Evolutionary conservation across 2,113 vertebrate species (phyloP).

Genomic region (Cynopterus brachyotis): DNA sequence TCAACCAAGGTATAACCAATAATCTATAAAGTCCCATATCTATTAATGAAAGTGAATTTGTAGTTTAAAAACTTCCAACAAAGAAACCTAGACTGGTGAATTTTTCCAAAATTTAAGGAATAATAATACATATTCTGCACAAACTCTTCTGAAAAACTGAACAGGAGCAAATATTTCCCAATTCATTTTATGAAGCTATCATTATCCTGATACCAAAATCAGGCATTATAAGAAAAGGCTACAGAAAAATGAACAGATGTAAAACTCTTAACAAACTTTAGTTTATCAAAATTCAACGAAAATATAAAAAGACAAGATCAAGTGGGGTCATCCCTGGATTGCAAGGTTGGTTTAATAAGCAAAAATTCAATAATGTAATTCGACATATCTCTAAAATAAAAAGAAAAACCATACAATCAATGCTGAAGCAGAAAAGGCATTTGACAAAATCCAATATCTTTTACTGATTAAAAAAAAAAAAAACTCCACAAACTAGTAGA

Average conservation of each 20-base stretch:
- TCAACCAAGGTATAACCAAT: background rate
- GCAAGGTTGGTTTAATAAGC: background rate
- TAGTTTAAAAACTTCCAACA: background rate
- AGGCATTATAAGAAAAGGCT: background rate
- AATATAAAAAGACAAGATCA: background rate
- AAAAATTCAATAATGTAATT: conserved; percentile 5
- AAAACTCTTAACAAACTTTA: background rate
- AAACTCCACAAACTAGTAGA: background rate
- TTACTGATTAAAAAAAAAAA: background rate
- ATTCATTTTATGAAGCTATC: background rate
- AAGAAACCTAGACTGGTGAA: background rate
- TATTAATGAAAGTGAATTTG: background rate
- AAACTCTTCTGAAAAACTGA: too few species aligned
- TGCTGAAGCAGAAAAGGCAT: background rate
- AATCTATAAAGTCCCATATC: background rate
- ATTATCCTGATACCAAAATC: background rate
- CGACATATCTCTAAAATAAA: background rate
- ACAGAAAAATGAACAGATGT: background rate
- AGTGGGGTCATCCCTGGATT: background rate
- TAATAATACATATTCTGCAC: too few species aligned
- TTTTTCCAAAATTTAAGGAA: too few species aligned
- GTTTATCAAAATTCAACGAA: background rate
- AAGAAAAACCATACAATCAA: background rate
- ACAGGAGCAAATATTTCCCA: too few species aligned
- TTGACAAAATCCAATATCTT: background rate